Conservation (phyloP, 2,888 invertebrate genomes). For the Volucella inflata region DNA sequence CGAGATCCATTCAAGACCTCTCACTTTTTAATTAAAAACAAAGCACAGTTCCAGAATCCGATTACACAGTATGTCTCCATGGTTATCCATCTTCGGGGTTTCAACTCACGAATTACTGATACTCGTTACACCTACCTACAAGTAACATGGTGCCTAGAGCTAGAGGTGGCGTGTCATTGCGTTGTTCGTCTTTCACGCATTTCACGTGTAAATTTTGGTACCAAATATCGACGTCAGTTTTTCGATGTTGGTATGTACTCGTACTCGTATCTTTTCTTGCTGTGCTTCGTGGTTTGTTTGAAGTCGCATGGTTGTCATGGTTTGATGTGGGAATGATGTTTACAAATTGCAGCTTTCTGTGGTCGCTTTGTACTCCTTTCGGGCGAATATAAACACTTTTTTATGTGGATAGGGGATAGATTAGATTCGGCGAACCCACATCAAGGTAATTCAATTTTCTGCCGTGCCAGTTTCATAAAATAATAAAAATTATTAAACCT, state of each 20-base stretch:
- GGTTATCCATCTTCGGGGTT: conserved; percentile 68
- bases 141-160: conserved; percentile 57
- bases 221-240: conserved; percentile 41
- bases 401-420: conserved; percentile 17
- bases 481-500: not conserved
- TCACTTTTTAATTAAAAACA: conserved; percentile 73
- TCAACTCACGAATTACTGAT: not conserved
- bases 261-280: conserved; percentile 19
- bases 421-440: conserved; percentile 50
- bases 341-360: conserved; percentile 70
- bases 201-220: conserved; percentile 66
- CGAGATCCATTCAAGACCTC: conserved; percentile 36
- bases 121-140: too few species aligned
- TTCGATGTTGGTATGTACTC: conserved; percentile 32
- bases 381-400: conserved; percentile 45
- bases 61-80: conserved; percentile 72
- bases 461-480: not conserved
- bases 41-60: conserved; percentile 73
- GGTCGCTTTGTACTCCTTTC: conserved; percentile 27
- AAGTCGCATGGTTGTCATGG: conserved; percentile 66
- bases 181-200: conserved; percentile 72
- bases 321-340: conserved; percentile 71
- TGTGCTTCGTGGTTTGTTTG: conserved; percentile 35
- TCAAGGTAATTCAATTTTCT: conserved; percentile 21
- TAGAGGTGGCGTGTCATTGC: conserved; percentile 71